Conservation (phyloP, 2,113 vertebrate species). For the Cephalopholis sonnerati region DNA sequence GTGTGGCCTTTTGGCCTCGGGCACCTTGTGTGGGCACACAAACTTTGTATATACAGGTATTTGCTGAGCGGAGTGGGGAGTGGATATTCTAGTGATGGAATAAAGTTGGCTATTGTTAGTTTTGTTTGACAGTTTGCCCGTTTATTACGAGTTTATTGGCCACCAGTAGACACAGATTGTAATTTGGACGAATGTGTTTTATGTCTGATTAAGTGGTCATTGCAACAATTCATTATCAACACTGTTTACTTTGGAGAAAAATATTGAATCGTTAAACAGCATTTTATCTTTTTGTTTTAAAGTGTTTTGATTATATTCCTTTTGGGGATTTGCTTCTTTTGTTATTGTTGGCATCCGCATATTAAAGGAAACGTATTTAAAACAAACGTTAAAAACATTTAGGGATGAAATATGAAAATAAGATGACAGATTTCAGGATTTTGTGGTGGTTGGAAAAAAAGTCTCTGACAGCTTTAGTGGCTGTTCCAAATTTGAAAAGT, state of each 20-base stretch:
- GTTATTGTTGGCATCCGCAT: neutral
- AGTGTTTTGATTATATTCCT: neutral
- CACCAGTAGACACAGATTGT: neutral
- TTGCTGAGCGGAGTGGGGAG: slow-evolving; percentile 1
- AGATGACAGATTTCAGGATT: slow-evolving; percentile 10
- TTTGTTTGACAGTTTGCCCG: slow-evolving; percentile 40
- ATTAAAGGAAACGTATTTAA: neutral
- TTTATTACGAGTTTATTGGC: slow-evolving; percentile 25
- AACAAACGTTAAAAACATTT: slow-evolving; percentile 1
- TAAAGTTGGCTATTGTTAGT: slow-evolving; percentile 10
- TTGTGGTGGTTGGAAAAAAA: slow-evolving; percentile 24
- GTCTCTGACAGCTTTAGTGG: neutral
- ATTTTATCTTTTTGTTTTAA: neutral
- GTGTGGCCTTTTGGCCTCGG: slow-evolving; percentile 58
- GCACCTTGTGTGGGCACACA: slow-evolving; percentile 24
- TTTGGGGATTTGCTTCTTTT: neutral
- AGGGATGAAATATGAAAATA: slow-evolving; percentile 12
- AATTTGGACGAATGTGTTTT: neutral
- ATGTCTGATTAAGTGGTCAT: slow-evolving; percentile 14
- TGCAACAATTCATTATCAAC: neutral
- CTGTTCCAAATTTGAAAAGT: slow-evolving; percentile 19
- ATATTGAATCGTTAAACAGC: neutral
- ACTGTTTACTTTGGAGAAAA: slow-evolving; percentile 8
- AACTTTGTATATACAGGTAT: slow-evolving; percentile 19
- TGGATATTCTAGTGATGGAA: slow-evolving; percentile 2